Evolutionary conservation across 2,888 invertebrate genomes (phyloP), one percentile per base, ranked within the genome.

Genomic region (Diplolepis rosae): DNA sequence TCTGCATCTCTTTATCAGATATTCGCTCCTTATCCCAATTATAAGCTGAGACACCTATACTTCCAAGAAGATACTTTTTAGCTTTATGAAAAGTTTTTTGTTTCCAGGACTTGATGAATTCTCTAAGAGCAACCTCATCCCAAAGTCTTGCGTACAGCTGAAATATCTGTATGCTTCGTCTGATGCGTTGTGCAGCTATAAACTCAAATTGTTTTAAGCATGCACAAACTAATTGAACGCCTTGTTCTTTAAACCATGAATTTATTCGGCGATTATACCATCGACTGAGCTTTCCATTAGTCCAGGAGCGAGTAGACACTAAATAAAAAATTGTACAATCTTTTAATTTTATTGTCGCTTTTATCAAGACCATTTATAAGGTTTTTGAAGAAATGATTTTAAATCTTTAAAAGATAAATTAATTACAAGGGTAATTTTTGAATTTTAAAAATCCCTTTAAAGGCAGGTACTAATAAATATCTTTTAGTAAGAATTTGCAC

Each of bases 1-100:
- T 86, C 71, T 90, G 88, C 50, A 93, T 89, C 76, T 92, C 92
- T 0, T 90, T 85, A 67, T 92, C 90, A 0, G 90, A 81, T 79
- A 93, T 92, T 66, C 92, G 90, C 75, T 93, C 91, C 13, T 87
- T 87, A 13, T 92, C 90, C 94, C 94, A 94, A 81, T 93, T 91
- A 79, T 91, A 93, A 1, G 89, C 85, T 0, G 90, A 87, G 5
- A 91, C 86, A 6, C 91, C 91, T 0, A 91, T 89, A 0, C 92
- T 91, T 71, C 92, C 90, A 0, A 93, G 79, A 66, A 93, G 80
- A 54, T 92, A 87, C n/a, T 92, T 90, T 66, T 89, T 90, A 0
- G 91, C 88, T 69, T 90, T 91, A 27, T 89, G 90, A 5, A 89
- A 78, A 4, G 90, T 76, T 65, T 89, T 88, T 50, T 85, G 85